Conservation (phyloP, 2,113 vertebrate species). For the Nesogale talazaci region DNA sequence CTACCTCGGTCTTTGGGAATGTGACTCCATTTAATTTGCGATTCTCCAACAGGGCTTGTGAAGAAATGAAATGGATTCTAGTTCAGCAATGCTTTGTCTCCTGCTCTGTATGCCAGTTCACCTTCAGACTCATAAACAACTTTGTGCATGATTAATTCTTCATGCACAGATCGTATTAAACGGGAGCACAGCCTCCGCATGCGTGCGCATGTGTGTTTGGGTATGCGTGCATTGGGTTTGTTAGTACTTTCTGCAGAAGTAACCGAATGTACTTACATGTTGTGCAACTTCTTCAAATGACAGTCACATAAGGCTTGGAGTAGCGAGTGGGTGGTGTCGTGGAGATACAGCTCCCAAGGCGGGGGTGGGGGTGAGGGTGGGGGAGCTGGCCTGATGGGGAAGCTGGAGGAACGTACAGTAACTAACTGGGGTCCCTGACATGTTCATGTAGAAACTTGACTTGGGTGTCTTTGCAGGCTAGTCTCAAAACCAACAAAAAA, state of each 20-base stretch:
- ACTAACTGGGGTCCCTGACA: not conserved
- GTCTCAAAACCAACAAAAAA: not conserved
- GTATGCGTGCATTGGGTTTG: not conserved
- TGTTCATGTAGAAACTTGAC: not conserved
- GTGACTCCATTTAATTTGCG: slow-evolving; percentile 68
- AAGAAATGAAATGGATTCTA: slow-evolving; percentile 43
- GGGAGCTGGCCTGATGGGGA: too few species aligned
- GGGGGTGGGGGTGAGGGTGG: not conserved
- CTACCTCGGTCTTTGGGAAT: slow-evolving; percentile 70
- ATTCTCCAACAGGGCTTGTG: slow-evolving; percentile 61
- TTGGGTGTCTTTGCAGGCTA: not conserved
- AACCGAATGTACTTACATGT: slow-evolving; percentile 40
- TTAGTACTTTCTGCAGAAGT: slow-evolving; percentile 44
- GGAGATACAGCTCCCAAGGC: not conserved
- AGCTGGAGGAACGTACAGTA: not conserved
- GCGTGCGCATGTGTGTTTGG: too few species aligned
- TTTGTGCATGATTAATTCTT: slow-evolving; percentile 65
- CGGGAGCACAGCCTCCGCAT: not conserved
- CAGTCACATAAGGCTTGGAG: not conserved
- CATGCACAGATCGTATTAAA: slow-evolving; percentile 19
- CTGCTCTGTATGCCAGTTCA: slow-evolving; percentile 64
- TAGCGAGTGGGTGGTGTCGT: not conserved
- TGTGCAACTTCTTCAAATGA: slow-evolving; percentile 52
- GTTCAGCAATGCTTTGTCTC: slow-evolving; percentile 58
- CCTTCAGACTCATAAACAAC: slow-evolving; percentile 68